Conservation (phyloP, 2,888 invertebrate species). For the Idaea dimidiata region DNA sequence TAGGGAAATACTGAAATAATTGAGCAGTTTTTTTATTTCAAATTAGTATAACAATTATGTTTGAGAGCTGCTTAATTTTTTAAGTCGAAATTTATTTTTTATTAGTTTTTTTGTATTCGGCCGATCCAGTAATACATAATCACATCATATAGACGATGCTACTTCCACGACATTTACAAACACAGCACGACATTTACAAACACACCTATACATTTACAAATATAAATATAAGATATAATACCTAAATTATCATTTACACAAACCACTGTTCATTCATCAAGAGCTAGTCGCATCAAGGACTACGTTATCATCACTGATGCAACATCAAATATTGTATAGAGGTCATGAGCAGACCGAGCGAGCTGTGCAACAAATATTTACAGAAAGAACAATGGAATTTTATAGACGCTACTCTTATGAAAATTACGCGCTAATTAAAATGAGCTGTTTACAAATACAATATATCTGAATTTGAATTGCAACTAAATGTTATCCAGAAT, state of each 20-base stretch:
- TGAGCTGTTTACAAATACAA: not conserved
- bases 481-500: not conserved
- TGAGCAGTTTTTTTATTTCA: too few species aligned
- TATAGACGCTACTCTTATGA: slow-evolving; percentile 20
- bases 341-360: slow-evolving; percentile 42
- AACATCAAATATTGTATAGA: slow-evolving; percentile 32
- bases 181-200: too few species aligned
- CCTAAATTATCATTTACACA: not conserved
- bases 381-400: slow-evolving; percentile 41
- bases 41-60: too few species aligned
- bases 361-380: slow-evolving; percentile 42
- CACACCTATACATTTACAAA: not conserved
- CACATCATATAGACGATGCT: too few species aligned
- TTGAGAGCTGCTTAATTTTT: too few species aligned
- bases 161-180: too few species aligned
- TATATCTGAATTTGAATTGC: not conserved
- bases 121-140: too few species aligned
- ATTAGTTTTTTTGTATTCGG: too few species aligned
- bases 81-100: too few species aligned
- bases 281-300: slow-evolving; percentile 30
- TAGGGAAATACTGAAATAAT: too few species aligned
- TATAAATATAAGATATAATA: not conserved
- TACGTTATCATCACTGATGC: slow-evolving; percentile 35
- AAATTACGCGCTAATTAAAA: slow-evolving; percentile 12
- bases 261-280: not conserved